Evolutionary conservation across 2,888 invertebrate species (phyloP).

Genomic region (Noctua pronuba): DNA sequence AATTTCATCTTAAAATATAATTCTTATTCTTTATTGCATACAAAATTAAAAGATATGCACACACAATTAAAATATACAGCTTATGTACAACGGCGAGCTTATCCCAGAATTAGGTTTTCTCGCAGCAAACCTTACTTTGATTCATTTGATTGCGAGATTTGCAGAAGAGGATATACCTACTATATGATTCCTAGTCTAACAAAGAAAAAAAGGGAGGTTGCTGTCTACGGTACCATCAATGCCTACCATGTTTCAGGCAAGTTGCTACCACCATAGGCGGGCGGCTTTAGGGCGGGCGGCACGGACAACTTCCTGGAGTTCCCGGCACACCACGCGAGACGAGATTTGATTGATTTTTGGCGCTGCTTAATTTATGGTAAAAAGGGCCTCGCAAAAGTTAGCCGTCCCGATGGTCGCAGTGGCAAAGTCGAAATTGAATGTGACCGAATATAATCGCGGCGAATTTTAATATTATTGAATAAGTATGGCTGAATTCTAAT

Average conservation of each 20-base stretch:
- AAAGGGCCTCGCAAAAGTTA: constrained; percentile 49
- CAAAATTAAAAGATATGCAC: no score
- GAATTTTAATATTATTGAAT: constrained; percentile 46
- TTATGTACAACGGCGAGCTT: no score
- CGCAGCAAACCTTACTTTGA: no score
- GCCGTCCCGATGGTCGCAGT: constrained; percentile 49
- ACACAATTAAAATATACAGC: no score
- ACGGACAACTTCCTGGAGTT: constrained; percentile 50
- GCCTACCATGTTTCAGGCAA: constrained; percentile 10
- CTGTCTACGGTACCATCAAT: neutral
- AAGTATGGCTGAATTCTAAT: constrained; percentile 30
- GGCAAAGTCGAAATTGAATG: constrained; percentile 41
- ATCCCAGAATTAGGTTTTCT: no score
- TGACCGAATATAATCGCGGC: constrained; percentile 26
- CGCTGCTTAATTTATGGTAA: constrained; percentile 57
- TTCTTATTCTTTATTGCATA: no score
- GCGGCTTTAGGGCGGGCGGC: constrained; percentile 35
- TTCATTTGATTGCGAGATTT: no score
- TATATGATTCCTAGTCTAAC: neutral
- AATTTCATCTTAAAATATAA: neutral
- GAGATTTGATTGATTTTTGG: constrained; percentile 59
- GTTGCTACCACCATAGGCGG: neutral
- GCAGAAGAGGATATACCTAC: no score
- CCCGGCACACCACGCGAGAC: constrained; percentile 36
- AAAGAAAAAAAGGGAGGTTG: neutral